Percentiles rank a stretch among this genome's conserved stretches.
phyloP scores from a whole-genome alignment of 2,113 vertebrate species.

The Balaenoptera acutorostrata region DNA sequence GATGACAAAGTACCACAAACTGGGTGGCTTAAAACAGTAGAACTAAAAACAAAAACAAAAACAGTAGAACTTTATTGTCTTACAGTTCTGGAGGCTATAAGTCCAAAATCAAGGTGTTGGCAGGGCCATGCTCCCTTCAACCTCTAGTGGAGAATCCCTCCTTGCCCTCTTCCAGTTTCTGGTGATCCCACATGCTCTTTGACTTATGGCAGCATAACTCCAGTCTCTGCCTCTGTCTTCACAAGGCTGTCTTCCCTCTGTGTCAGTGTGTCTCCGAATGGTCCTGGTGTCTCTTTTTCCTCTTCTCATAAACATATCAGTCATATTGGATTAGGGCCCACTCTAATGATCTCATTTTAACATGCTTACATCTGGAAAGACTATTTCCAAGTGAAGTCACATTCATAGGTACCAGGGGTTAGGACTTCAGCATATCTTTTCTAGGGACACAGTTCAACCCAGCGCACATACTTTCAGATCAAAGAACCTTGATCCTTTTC shows the following conservation, averaged over 20 bases:
- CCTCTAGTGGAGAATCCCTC: not conserved
- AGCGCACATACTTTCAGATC: not conserved
- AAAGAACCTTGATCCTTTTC: not conserved
- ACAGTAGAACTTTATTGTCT: not conserved
- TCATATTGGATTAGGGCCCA: not conserved
- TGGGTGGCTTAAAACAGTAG: not conserved
- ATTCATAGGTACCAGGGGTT: not conserved
- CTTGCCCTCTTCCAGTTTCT: not conserved
- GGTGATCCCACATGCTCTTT: not conserved
- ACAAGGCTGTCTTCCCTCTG: not conserved
- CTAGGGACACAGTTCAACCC: not conserved
- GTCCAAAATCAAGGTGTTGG: not conserved
- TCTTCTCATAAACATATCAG: not conserved
- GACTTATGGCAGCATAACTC: fast-evolving
- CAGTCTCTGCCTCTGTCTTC: not conserved
- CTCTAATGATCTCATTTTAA: not conserved
- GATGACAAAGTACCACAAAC: not conserved
- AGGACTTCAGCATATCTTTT: not conserved
- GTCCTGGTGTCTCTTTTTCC: not conserved
- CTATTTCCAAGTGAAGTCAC: not conserved
- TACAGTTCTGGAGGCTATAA: not conserved
- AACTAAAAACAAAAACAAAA: not conserved
- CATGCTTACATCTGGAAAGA: not conserved
- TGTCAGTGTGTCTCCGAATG: not conserved
- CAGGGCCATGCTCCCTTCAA: not conserved